Conservation (phyloP, 2,797 vertebrate genomes). For the Ciconia nigra region DNA sequence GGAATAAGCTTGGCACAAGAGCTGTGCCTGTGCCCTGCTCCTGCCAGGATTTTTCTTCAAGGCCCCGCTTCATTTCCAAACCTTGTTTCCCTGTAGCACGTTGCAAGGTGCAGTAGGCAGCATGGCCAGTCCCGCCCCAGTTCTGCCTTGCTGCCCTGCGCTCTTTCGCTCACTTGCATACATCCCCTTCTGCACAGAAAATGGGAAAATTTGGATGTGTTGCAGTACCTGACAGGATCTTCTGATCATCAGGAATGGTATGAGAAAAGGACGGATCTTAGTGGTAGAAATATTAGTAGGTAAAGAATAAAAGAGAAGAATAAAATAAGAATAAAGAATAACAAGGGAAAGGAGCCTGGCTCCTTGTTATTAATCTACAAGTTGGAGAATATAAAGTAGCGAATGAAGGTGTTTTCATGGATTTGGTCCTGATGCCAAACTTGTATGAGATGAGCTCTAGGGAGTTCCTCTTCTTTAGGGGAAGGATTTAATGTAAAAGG, state of each 20-base stretch:
- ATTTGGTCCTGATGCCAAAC: background rate
- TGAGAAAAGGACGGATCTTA: background rate
- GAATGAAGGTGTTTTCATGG: background rate
- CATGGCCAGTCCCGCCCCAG: too few relatives aligned
- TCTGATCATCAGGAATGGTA: background rate
- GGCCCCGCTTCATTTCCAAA: background rate
- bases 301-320: background rate
- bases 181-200: background rate
- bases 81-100: background rate
- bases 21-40: background rate
- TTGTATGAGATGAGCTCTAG: background rate
- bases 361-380: background rate
- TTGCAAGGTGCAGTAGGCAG: too few relatives aligned
- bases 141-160: accelerated
- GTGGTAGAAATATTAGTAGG: background rate
- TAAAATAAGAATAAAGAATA: background rate
- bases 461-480: background rate
- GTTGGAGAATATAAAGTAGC: background rate
- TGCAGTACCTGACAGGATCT: background rate
- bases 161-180: background rate
- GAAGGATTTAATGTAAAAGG: background rate
- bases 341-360: background rate
- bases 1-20: background rate
- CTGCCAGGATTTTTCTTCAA: background rate
- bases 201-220: background rate